phyloP scores from a whole-genome alignment of 1,140 invertebrate genomes.

The Drosophila pandora region DNA sequence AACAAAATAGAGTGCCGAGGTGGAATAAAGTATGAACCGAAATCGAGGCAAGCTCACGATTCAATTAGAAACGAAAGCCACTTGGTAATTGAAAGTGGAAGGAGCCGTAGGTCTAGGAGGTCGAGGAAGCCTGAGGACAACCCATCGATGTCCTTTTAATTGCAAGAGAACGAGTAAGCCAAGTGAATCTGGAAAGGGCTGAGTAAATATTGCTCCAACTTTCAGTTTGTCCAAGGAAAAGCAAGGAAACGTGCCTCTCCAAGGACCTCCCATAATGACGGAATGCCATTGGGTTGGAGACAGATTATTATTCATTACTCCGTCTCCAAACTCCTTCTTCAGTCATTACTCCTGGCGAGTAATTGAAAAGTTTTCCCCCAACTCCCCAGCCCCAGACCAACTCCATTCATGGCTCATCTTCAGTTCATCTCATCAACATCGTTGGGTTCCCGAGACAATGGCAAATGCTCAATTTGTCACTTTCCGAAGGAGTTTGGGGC shows the following conservation, averaged over 20 bases:
- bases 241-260: constrained; percentile 33
- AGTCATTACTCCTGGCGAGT: constrained; percentile 39
- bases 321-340: constrained; percentile 13
- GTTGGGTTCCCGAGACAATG: constrained; percentile 46
- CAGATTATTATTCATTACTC: constrained; percentile 49
- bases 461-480: constrained; percentile 70
- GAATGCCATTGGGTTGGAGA: neutral
- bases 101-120: neutral
- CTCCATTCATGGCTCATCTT: constrained; percentile 24
- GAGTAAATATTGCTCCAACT: constrained; percentile 41
- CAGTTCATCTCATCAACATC: constrained; percentile 38
- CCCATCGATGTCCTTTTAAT: constrained; percentile 46
- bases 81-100: constrained; percentile 69
- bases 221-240: constrained; percentile 33
- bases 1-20: constrained; percentile 44
- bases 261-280: constrained; percentile 31
- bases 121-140: constrained; percentile 36
- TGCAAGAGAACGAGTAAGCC: constrained; percentile 24
- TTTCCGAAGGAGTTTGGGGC: constrained; percentile 2
- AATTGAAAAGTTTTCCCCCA: constrained; percentile 68
- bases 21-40: constrained; percentile 29
- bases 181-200: constrained; percentile 10
- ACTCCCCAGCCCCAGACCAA: constrained; percentile 15
- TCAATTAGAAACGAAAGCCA: constrained; percentile 73
- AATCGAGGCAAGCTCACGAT: constrained; percentile 41